phyloP scores from a whole-genome alignment of 2,113 vertebrate genomes.

The Danionella cerebrum region DNA sequence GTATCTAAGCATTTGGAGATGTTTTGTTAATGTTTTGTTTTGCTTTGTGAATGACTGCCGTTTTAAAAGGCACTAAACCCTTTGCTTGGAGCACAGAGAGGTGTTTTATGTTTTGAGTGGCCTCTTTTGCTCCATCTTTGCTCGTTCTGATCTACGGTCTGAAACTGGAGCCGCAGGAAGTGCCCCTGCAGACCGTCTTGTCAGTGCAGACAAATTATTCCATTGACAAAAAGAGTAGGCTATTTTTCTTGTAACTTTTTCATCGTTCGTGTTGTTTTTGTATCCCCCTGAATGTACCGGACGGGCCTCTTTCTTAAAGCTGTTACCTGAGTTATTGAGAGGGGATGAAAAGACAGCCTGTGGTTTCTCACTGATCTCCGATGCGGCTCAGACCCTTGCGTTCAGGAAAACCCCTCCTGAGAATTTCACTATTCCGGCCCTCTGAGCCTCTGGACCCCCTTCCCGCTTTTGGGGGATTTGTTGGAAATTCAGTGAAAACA shows the following conservation, averaged over 20 bases:
- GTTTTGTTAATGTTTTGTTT: too few species aligned
- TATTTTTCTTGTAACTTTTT: constrained; percentile 42
- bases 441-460: constrained; percentile 40
- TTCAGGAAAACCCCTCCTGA: constrained; percentile 55
- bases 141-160: constrained; percentile 50
- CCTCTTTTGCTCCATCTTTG: constrained; percentile 23
- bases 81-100: constrained; percentile 9
- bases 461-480: neutral
- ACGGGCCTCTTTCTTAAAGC: constrained; percentile 41
- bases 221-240: constrained; percentile 39
- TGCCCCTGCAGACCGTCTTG: constrained; percentile 70
- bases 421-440: constrained; percentile 59
- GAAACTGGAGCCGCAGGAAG: constrained; percentile 76
- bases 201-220: constrained; percentile 69
- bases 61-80: neutral
- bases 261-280: constrained; percentile 53
- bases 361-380: neutral
- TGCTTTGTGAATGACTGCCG: neutral
- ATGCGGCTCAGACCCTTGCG: constrained; percentile 42
- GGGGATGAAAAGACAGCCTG: constrained; percentile 22
- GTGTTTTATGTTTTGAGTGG: constrained; percentile 33
- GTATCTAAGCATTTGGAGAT: too few species aligned
- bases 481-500: constrained; percentile 55
- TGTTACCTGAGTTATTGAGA: constrained; percentile 62
- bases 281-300: constrained; percentile 25